Base-by-base conservation (phyloP, 2,888 invertebrate genomes). In the Leucophenga montana region DNA sequence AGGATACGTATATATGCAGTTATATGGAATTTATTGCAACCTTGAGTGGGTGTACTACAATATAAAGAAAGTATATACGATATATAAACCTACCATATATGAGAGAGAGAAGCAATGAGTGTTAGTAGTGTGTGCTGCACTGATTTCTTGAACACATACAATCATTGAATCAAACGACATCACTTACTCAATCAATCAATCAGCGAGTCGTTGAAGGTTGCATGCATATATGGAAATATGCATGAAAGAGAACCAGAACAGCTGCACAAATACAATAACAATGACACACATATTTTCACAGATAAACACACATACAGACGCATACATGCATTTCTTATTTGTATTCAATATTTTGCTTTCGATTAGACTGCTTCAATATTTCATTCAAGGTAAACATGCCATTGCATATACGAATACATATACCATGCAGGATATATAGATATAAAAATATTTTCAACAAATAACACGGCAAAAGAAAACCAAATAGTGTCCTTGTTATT, bases 341-440 rank as follows among this genome's bases (percentile, higher is more conserved):
- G 79, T 75, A 80, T 79, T 79, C 77, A 80, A 79, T 80, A 80
- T 84, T 79, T 72, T 76, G 77, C 72, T 77, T 77, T 79, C 81
- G 81, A 77, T 81, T 81, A 84, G 83, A 74, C 70, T 67, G 68
- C 73, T 71, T 73, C 54, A 71, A 73, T 72, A 68, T 71, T 73
- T 77, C 61, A 44, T 65, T 62, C 71, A 66, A 44, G 67, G 66
- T 65, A 67, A 69, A 66, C 69, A 64, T 66, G 68, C 46, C 66
- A 56, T 57, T 59, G 59, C 66, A 31, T 50, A 39, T 39, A 39
- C 13, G n/a, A 9, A n/a, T 50, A 8, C 16, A 16, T 16, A 50
- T 50, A n/a, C n/a, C n/a, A n/a, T n/a, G n/a, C n/a, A n/a, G n/a
- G n/a, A n/a, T n/a, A n/a, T n/a, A n/a, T n/a, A n/a, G n/a, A 50